These are phyloP conservation scores for Drosophila nigricruria DNA, from an alignment of 2,888 invertebrate genomes.

Conservation along the genomic window DNA sequence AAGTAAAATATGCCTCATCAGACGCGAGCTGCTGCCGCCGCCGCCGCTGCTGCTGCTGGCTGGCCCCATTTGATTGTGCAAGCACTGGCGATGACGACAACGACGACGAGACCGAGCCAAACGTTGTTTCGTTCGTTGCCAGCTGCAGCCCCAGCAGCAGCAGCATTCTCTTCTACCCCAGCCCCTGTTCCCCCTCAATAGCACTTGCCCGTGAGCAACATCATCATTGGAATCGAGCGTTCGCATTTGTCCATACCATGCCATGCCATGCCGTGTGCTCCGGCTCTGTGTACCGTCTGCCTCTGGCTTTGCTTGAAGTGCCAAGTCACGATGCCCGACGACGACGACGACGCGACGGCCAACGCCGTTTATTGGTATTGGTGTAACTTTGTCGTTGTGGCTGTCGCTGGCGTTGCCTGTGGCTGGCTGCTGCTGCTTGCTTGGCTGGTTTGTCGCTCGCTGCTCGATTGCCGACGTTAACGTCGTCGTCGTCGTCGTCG, in stretches of 20 bases:
- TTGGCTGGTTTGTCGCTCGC: slow-evolving; percentile 62
- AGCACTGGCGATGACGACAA: slow-evolving; percentile 56
- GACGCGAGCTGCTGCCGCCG: slow-evolving; percentile 40
- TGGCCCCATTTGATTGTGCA: slow-evolving; percentile 68
- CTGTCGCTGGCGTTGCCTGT: slow-evolving; percentile 54
- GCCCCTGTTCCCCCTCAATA: slow-evolving; percentile 7
- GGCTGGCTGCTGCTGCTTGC: slow-evolving; percentile 53
- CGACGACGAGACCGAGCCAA: slow-evolving; percentile 42
- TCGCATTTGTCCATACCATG: slow-evolving; percentile 37
- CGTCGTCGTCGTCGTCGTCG: slow-evolving; percentile 38
- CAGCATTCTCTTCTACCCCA: slow-evolving; percentile 34
- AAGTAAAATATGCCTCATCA: slow-evolving; percentile 67
- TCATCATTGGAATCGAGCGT: slow-evolving; percentile 52
- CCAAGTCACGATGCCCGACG: slow-evolving; percentile 74
- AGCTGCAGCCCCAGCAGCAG: slow-evolving; percentile 44
- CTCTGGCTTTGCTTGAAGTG: slow-evolving; percentile 58
- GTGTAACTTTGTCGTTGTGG: slow-evolving; percentile 64
- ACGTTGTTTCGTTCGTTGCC: slow-evolving; percentile 53
- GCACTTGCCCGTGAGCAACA: slow-evolving; percentile 57
- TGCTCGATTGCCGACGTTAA: slow-evolving; percentile 41
- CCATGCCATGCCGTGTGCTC: slow-evolving; percentile 38
- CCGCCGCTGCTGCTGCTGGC: slow-evolving; percentile 11
- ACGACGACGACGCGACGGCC: slow-evolving; percentile 48
- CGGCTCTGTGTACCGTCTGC: slow-evolving; percentile 38
- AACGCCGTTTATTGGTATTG: slow-evolving; percentile 62